Evolutionary conservation across 2,113 vertebrate species (phyloP), one percentile per base, ranked within the genome.

Genomic region (Ptyas mucosa): DNA sequence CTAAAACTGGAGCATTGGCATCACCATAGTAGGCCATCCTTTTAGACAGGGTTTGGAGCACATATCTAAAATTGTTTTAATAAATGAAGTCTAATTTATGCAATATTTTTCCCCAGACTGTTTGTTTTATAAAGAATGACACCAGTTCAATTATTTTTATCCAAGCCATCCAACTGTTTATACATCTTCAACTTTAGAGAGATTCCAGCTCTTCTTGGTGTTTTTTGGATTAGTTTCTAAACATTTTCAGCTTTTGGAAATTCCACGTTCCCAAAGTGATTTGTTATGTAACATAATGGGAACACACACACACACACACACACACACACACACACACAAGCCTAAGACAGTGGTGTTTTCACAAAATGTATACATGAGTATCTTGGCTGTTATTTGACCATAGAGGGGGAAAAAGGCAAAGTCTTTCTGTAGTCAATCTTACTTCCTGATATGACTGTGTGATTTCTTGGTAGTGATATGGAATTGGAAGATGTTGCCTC

Each of bases 1-100:
- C 93, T 43, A 54, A 93, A 3, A 18, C 18, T 61, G 89, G 85
- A 93, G 93, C 91, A 88, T n/a, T 95, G 92, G 55, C 90, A 94
- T 61, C 8, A 93, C 93, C 91, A 95, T 69, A 86, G 96, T 92
- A 69, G 91, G 43, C 54, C 93, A 81, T 96, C 69, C 51, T 46
- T 91, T 93, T 93, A 93, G 91, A 94, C 91, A 94, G 49, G 88
- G 87, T 8, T 92, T 88, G 34, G 6, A 94, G 89, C 85, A 94
- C 90, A 94, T 93, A 93, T 69, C 88, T 89, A 85, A 95, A 61
- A 90, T 90, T 52, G 20, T 91, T 64, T 93, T 57, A 94, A 61
- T 64, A 91, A 12, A 90, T 23, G 0, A 10, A 2, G 9, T 91
- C 64, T 90, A 5, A 49, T 90, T 91, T 61, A 75, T 90, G 49